Evolutionary conservation across 2,888 invertebrate genomes (phyloP).

Genomic region (Caenorhabditis sp.): DNA sequence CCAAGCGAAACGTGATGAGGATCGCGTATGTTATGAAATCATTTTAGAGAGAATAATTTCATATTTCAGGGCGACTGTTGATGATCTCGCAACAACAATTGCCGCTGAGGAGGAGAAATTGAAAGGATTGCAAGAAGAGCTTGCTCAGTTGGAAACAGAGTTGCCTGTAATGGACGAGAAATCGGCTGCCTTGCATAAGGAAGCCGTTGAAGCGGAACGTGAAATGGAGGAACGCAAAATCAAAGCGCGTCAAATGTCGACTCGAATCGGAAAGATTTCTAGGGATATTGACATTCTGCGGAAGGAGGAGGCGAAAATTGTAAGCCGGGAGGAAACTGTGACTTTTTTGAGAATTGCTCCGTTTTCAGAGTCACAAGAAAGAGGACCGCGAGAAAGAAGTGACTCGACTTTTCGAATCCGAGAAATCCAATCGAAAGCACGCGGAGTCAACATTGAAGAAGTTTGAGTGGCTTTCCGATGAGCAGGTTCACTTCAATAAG

Average conservation of each 20-base stretch:
- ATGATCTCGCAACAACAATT: conserved; percentile 33
- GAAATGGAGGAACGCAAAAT: conserved; percentile 61
- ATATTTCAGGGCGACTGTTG: conserved; percentile 34
- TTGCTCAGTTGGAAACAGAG: conserved; percentile 2
- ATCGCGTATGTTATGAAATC: conserved; percentile 8
- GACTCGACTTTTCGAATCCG: conserved; percentile 1
- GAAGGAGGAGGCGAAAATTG: conserved; percentile 49
- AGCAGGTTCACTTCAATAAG: conserved; percentile 89
- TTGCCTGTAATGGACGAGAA: background rate
- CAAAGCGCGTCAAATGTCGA: conserved; percentile 33
- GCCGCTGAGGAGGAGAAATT: conserved; percentile 18
- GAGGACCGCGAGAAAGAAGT: conserved; percentile 27
- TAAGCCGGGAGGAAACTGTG: conserved; percentile 14
- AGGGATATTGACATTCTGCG: conserved; percentile 47
- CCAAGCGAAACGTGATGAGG: conserved; percentile 23
- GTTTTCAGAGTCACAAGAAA: conserved; percentile 14
- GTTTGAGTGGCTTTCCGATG: conserved; percentile 88
- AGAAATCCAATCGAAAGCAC: background rate
- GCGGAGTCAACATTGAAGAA: conserved; percentile 31
- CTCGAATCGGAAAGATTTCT: conserved; percentile 29
- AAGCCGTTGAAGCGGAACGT: conserved; percentile 55
- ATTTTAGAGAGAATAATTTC: background rate
- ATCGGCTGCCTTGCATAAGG: background rate
- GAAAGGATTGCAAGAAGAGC: background rate
- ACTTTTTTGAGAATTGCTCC: no score